phyloP scores from a whole-genome alignment of 1,140 invertebrate genomes.

The Sycobia sp. region DNA sequence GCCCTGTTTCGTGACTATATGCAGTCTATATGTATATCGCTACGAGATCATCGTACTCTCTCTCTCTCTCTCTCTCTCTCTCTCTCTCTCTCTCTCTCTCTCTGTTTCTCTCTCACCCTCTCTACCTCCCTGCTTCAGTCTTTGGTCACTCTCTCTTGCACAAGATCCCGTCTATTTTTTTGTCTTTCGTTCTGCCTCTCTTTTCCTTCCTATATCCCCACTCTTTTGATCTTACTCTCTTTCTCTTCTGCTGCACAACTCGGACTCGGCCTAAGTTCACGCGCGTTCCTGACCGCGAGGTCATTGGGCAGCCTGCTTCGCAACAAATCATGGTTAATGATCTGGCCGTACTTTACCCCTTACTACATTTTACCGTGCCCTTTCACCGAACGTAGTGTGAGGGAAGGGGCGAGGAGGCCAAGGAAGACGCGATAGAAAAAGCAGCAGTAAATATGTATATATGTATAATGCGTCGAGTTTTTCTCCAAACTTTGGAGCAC shows the following conservation, averaged over 20 bases:
- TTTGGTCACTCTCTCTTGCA: neutral
- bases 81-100: neutral
- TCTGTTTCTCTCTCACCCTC: neutral
- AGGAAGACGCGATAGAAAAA: conserved; percentile 10
- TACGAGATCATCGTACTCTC: conserved; percentile 45
- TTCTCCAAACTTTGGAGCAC: too few relatives aligned
- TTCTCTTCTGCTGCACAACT: neutral
- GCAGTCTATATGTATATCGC: conserved; percentile 28
- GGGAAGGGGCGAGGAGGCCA: too few relatives aligned
- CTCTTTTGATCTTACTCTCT: neutral
- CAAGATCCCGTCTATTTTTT: neutral
- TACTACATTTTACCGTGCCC: conserved; percentile 27
- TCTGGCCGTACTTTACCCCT: conserved; percentile 54
- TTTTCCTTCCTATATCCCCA: neutral
- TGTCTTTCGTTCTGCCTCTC: neutral
- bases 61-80: neutral
- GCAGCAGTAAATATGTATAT: too few relatives aligned
- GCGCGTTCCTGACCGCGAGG: conserved; percentile 55
- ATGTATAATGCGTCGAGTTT: too few relatives aligned
- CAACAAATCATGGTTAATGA: conserved; percentile 65
- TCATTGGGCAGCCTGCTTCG: conserved; percentile 61
- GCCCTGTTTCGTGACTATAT: conserved; percentile 26
- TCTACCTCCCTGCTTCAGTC: neutral
- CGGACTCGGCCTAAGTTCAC: conserved; percentile 40
- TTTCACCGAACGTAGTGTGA: neutral